Base-by-base conservation (phyloP, 2,113 vertebrate genomes). In the Microcebus murinus region DNA sequence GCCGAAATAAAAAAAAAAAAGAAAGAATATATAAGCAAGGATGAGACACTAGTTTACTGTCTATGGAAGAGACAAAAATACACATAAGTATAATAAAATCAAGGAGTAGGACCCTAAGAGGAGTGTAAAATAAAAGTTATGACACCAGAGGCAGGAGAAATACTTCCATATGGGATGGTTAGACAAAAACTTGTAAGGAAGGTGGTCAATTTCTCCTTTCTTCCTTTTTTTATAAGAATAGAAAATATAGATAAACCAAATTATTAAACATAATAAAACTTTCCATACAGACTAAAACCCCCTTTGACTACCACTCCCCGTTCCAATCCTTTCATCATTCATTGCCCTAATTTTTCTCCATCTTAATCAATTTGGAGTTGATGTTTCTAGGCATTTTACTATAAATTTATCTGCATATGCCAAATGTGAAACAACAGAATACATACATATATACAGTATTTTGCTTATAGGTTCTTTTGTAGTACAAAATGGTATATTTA, bases 161-260 rank as follows among this genome's bases (percentile, higher is more conserved):
- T 61, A 48, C 27, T 74, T 52, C 3, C 2, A 12, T 11, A 59
- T 45, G 3, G 42, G 4, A 27, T 4, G 5, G 5, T 1, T 6
- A 31, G 27, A 90, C 80, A 45, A 45, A 45, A 45, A 45, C 45
- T 45, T 45, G 45, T 45, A 45, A 45, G 45, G 45, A 45, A 45
- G 45, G 45, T 45, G 45, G 45, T 45, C 45, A 45, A 1, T 45
- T 45, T 45, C 45, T 45, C 45, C 8, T 45, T 45, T 45, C 45
- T 45, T 45, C 59, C 21, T 4, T 10, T 70, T 55, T 52, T 87
- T 23, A 71, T 65, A 18, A 76, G 20, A 29, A n/a, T 6, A 42
- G 10, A 31, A 25, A 79, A 63, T 15, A 65, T 68, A 42, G 13
- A 82, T 55, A 63, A 73, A 48, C 34, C 31, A 25, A 70, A 61